Evolutionary conservation across 1,140 invertebrate species (phyloP).

Genomic region (Pachyrhynchus sulphureomaculatus): DNA sequence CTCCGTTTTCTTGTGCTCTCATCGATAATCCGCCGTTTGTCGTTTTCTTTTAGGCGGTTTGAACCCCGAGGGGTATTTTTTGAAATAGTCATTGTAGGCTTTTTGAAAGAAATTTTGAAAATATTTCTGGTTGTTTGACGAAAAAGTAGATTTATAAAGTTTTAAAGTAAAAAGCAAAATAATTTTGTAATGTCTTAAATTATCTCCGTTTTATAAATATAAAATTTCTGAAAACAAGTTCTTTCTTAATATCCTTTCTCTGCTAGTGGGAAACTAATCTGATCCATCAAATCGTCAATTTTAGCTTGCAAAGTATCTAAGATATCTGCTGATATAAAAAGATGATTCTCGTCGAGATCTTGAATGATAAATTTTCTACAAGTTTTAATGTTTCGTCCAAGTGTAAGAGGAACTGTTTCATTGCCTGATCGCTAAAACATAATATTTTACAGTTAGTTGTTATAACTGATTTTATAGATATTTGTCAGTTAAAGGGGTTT

Average conservation of each 20-base stretch:
- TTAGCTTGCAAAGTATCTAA: conserved; percentile 84
- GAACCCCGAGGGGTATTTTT: conserved; percentile 36
- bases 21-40: conserved; percentile 83
- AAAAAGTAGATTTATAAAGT: too few species aligned
- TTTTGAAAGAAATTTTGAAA: conserved; percentile 17
- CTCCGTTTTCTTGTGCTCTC: conserved; percentile 81
- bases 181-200: too few species aligned
- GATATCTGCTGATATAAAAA: conserved; percentile 94
- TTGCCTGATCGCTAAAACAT: conserved; percentile 89
- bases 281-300: conserved; percentile 96
- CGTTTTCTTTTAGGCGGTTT: conserved; percentile 46
- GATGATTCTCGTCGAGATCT: conserved; percentile 93
- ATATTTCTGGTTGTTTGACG: neutral
- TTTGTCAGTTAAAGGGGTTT: conserved; percentile 9
- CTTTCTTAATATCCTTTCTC: conserved; percentile 73
- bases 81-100: conserved; percentile 30
- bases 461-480: neutral
- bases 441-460: conserved; percentile 20
- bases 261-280: conserved; percentile 83
- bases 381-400: conserved; percentile 92
- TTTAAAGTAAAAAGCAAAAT: too few species aligned
- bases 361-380: conserved; percentile 92
- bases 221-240: too few species aligned
- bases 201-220: too few species aligned
- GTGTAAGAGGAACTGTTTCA: conserved; percentile 98